A percentile compares a stretch with the other conserved stretches of the same genome.
Conservation (phyloP, 1,140 invertebrate species). For the Charaxes varanes region DNA sequence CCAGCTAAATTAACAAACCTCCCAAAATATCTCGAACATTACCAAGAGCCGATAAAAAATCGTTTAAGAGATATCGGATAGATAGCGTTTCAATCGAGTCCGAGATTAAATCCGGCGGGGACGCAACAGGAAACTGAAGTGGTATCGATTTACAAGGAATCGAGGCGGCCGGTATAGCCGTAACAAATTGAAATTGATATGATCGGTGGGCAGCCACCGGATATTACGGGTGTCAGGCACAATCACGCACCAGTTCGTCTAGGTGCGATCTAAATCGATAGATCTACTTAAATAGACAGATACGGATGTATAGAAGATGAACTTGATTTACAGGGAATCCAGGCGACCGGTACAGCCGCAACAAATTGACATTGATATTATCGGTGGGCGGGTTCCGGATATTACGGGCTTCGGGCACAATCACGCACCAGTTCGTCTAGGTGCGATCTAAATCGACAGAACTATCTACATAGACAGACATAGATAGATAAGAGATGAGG, state of each 20-base stretch:
- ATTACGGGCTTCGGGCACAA: conserved; percentile 67
- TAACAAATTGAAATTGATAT: conserved; percentile 73
- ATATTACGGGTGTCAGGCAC: conserved; percentile 68
- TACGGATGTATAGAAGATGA: not conserved
- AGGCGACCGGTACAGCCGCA: conserved; percentile 55
- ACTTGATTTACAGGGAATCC: conserved; percentile 58
- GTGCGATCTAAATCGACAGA: conserved; percentile 17
- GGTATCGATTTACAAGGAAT: conserved; percentile 60
- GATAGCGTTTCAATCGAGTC: conserved; percentile 47
- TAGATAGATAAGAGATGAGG: not conserved
- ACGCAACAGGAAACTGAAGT: conserved; percentile 64
- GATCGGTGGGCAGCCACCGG: conserved; percentile 61
- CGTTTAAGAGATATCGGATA: conserved; percentile 39
- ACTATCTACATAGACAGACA: not conserved
- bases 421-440: conserved; percentile 20
- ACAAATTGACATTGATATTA: conserved; percentile 73
- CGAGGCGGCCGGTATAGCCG: conserved; percentile 53
- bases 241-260: conserved; percentile 29
- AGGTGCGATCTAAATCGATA: conserved; percentile 17
- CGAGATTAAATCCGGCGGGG: conserved; percentile 57
- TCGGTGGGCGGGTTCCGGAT: conserved; percentile 62
- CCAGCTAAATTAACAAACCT: not conserved
- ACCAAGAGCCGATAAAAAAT: conserved; percentile 16
- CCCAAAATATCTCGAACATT: conserved; percentile 3
- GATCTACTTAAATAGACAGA: conserved; percentile 3